These are phyloP conservation scores for Eupithecia pulchellata DNA, from an alignment of 2,888 invertebrate genomes.

Conservation along the genomic window DNA sequence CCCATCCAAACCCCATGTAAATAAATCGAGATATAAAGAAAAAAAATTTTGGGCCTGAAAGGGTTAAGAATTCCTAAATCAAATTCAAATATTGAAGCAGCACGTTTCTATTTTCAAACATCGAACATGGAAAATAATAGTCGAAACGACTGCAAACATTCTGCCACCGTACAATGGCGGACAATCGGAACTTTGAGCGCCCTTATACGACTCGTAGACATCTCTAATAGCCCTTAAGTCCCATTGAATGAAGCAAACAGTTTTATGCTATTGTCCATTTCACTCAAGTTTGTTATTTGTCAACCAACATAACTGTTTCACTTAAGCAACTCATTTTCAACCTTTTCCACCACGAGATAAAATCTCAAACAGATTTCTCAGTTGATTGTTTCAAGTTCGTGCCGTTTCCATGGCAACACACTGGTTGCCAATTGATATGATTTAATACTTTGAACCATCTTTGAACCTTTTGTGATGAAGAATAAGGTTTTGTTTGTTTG, in stretches of 20 bases:
- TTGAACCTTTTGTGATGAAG: slow-evolving; percentile 36
- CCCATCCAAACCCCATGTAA: no score
- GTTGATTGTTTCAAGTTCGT: slow-evolving; percentile 60
- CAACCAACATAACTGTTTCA: slow-evolving; percentile 50
- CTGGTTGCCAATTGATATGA: slow-evolving; percentile 56
- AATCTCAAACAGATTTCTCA: slow-evolving; percentile 35
- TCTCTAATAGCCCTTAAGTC: slow-evolving; percentile 80
- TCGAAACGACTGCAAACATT: slow-evolving; percentile 47
- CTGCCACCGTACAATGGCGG: slow-evolving; percentile 48
- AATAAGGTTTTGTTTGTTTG: slow-evolving; percentile 33
- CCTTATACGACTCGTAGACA: slow-evolving; percentile 72
- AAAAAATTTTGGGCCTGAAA: no score
- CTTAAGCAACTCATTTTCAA: slow-evolving; percentile 43
- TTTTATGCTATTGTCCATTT: slow-evolving; percentile 79
- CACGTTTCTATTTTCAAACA: slow-evolving; percentile 16
- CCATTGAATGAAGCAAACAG: slow-evolving; percentile 78
- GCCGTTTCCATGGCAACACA: slow-evolving; percentile 74
- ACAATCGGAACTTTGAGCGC: slow-evolving; percentile 55
- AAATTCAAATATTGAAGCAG: slow-evolving; percentile 7
- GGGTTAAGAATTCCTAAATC: neutral
- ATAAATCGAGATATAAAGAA: no score
- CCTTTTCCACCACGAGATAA: slow-evolving; percentile 35
- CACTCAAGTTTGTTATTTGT: slow-evolving; percentile 68
- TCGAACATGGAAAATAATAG: slow-evolving; percentile 25
- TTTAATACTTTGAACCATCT: slow-evolving; percentile 43